Evolutionary conservation across 2,113 vertebrate genomes (phyloP), one percentile per base, ranked within the genome.

Genomic region (Sclerurus mexicanus): DNA sequence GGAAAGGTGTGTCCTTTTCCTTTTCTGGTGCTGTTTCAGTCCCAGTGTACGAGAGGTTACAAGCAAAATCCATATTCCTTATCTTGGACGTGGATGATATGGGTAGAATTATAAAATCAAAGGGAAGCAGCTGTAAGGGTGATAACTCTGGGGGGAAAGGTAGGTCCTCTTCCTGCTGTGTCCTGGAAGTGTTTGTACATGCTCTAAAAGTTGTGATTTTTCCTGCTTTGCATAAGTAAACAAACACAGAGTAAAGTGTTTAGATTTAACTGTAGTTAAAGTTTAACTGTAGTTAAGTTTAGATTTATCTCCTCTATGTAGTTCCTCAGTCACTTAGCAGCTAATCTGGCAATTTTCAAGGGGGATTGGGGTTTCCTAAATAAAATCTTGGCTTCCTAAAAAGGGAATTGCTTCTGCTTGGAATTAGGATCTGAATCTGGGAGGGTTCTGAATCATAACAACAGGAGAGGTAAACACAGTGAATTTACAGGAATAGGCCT

Each of bases 1-100:
- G 95, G 95, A 93, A 96, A 96, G 96, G 95, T 86, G 95, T 96
- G 95, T 91, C 82, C 87, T 84, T 10, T 96, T 92, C 85, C 85
- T 80, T 83, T 88, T 67, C 92, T 21, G 37, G 14, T 28, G 77
- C 81, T 33, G 23, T 59, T 93, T 72, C 17, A 14, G 64, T 86
- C 77, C n/a, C 31, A 64, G 56, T 27, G 40, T 81, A 85, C 0
- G 31, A 81, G 59, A 91, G 85, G 60, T 86, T 86, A 47, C 5
- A 30, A 63, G 79, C 9, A 44, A 21, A 3, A 27, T 33, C 33
- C 12, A 18, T 0, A 2, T 60, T 90, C 44, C 28, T 44, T 71
- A 23, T 67, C 79, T 88, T 56, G 31, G 35, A 58, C 9, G 0
- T 10, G 35, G 31, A 33, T 73, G 56, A 59, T 69, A 40, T 13